These are phyloP conservation scores for Sussaba pulchella DNA, from an alignment of 2,888 invertebrate species.

Conservation along the genomic window DNA sequence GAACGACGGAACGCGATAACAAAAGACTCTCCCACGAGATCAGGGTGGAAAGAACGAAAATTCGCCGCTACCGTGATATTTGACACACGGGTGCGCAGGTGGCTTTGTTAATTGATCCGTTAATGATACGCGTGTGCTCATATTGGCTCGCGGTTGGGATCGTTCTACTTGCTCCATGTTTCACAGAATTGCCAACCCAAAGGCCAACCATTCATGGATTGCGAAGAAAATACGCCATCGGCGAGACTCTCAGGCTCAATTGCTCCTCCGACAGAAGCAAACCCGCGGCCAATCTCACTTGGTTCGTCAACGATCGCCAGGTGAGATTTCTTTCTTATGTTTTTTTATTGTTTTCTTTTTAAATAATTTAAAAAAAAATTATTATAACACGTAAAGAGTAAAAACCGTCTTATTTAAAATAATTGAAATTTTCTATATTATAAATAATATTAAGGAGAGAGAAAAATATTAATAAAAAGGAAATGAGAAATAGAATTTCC, in stretches of 20 bases:
- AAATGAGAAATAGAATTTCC: too few relatives aligned
- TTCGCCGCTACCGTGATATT: slow-evolving; percentile 27
- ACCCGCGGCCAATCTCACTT: slow-evolving; percentile 82
- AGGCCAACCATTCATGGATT: slow-evolving; percentile 81
- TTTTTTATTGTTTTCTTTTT: not conserved
- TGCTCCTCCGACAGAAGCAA: slow-evolving; percentile 81
- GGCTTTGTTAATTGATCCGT: slow-evolving; percentile 64
- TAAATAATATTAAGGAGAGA: too few relatives aligned
- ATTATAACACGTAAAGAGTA: too few relatives aligned
- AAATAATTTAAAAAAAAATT: not conserved
- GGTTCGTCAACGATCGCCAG: slow-evolving; percentile 82
- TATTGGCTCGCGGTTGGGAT: slow-evolving; percentile 6
- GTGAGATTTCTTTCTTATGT: too few relatives aligned
- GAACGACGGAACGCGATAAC: slow-evolving; percentile 16
- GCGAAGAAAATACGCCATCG: slow-evolving; percentile 80
- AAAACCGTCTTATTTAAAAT: too few relatives aligned
- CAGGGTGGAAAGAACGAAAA: slow-evolving; percentile 58
- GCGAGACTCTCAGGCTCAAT: slow-evolving; percentile 79
- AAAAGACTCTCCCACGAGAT: slow-evolving; percentile 55
- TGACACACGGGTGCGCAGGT: slow-evolving; percentile 50
- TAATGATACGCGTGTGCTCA: slow-evolving; percentile 53
- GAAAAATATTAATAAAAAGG: too few relatives aligned
- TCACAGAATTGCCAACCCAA: slow-evolving; percentile 79
- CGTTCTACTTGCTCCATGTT: slow-evolving; percentile 1
- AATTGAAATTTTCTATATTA: not conserved